Conservation (phyloP, 2,888 invertebrate species). For the Metacarcinus magister region DNA sequence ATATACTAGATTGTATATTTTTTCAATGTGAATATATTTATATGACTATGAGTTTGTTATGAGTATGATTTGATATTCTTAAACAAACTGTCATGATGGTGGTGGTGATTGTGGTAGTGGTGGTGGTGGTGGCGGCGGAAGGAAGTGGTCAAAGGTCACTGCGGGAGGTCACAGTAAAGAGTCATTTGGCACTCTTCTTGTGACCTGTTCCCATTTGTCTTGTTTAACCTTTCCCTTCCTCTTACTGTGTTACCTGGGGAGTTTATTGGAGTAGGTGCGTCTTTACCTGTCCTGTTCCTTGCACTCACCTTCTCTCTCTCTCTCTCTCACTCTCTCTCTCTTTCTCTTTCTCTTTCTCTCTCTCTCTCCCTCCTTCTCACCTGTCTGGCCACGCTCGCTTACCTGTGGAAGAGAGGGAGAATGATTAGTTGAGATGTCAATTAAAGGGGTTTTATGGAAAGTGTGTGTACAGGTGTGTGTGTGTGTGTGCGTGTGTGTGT, state of each 20-base stretch:
- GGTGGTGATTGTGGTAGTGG: not conserved
- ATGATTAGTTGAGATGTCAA: not conserved
- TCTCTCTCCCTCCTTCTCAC: not conserved
- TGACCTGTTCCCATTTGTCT: not conserved
- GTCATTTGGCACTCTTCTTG: not conserved
- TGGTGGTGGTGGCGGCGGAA: not conserved
- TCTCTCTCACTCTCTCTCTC: not conserved
- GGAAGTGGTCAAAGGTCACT: conserved; percentile 12
- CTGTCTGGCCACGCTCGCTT: not conserved
- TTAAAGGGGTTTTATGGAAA: not conserved
- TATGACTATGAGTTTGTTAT: not conserved
- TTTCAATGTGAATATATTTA: too few relatives aligned
- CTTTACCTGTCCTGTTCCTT: not conserved
- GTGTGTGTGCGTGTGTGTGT: conserved; percentile 3
- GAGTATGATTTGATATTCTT: not conserved
- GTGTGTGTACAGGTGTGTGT: not conserved
- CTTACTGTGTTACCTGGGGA: not conserved
- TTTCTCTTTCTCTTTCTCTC: not conserved
- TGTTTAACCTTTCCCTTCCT: not conserved
- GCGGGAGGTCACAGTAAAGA: not conserved
- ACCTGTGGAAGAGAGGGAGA: not conserved
- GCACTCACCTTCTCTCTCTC: not conserved
- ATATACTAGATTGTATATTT: too few relatives aligned
- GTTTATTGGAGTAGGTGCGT: not conserved
- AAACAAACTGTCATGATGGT: not conserved